A percentile compares a stretch with the other conserved stretches of the same genome.
phyloP scores from a whole-genome alignment of 2,113 vertebrate species.

The Motacilla alba region DNA sequence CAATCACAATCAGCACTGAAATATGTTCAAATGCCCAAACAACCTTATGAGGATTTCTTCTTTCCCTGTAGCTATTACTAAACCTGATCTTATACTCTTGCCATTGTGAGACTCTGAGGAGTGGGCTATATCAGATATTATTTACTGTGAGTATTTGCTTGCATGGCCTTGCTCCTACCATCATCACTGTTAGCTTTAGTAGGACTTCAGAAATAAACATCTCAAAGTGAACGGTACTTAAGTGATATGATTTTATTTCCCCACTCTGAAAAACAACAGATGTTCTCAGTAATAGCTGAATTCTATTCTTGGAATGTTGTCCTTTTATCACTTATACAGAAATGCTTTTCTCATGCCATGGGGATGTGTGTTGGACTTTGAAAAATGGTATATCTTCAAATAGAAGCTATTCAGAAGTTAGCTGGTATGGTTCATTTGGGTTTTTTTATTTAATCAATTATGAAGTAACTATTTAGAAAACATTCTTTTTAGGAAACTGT shows the following conservation, averaged over 20 bases:
- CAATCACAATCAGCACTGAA: background rate
- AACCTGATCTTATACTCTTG: background rate
- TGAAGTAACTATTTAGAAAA: background rate
- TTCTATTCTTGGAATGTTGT: background rate
- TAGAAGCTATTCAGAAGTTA: background rate
- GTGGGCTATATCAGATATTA: background rate
- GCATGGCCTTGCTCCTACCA: background rate
- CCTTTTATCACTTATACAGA: background rate
- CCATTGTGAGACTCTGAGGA: background rate
- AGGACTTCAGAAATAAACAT: background rate
- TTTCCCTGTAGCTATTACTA: background rate
- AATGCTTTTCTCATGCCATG: background rate
- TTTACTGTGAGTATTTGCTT: background rate
- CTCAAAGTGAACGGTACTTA: background rate
- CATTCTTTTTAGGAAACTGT: background rate
- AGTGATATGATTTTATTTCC: background rate
- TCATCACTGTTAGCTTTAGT: background rate
- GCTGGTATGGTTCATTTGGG: background rate
- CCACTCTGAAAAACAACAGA: background rate
- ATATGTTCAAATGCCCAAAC: background rate
- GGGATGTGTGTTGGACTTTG: background rate
- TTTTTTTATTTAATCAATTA: background rate
- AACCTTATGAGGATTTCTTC: background rate
- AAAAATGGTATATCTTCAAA: background rate
- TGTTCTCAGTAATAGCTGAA: background rate